These are phyloP conservation scores for Keiferia lycopersicella DNA, from an alignment of 2,888 invertebrate species.

Conservation along the genomic window DNA sequence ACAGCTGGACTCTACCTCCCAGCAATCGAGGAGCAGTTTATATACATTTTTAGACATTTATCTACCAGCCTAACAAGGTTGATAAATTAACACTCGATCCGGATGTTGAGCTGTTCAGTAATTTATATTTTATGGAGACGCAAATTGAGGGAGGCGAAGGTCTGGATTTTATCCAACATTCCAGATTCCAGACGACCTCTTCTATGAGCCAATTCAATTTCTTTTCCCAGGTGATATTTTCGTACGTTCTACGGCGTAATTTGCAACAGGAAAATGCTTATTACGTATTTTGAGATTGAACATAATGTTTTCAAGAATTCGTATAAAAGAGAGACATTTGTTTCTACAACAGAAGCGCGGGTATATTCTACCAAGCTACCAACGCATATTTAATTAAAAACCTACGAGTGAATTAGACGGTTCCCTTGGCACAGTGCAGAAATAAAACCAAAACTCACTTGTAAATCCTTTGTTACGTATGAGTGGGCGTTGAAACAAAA, in stretches of 20 bases:
- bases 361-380: constrained; percentile 2
- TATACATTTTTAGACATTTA: not conserved
- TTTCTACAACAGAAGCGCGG: not conserved
- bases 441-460: constrained; percentile 8
- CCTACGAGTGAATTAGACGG: constrained; percentile 4
- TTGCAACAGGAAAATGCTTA: not conserved
- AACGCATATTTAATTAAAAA: constrained; percentile 8
- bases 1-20: constrained; percentile 1
- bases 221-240: not conserved
- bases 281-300: not conserved
- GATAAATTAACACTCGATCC: not conserved
- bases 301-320: not conserved
- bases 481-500: constrained; percentile 28
- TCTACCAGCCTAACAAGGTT: not conserved
- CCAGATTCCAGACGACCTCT: constrained; percentile 41
- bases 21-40: not conserved
- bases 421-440: constrained; percentile 6
- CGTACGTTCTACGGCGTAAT: constrained; percentile 3
- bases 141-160: constrained; percentile 36
- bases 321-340: not conserved
- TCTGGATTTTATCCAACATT: constrained; percentile 49
- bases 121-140: constrained; percentile 10
- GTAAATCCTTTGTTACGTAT: constrained; percentile 18
- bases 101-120: not conserved
- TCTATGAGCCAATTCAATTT: not conserved